A percentile compares a stretch with the other conserved stretches of the same genome.
Conservation (phyloP, 1,140 invertebrate species). For the Lepidurus apus region DNA sequence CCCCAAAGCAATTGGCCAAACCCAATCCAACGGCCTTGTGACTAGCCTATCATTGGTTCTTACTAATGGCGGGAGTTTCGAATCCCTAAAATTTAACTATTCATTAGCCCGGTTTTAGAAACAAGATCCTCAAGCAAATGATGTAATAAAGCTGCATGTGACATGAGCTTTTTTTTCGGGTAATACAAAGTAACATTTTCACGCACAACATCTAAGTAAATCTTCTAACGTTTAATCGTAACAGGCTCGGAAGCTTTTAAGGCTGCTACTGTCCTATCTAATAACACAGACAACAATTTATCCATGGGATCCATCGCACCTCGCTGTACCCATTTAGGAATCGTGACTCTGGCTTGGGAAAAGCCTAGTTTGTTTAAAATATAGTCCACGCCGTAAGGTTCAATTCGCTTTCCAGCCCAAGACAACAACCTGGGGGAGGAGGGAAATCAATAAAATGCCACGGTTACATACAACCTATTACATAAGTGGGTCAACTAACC, state of each 20-base stretch:
- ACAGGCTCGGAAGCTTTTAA: slow-evolving; percentile 25
- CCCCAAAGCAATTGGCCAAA: slow-evolving; percentile 6
- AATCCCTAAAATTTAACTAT: not conserved
- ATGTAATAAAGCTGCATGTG: too few relatives aligned
- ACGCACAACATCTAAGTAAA: not conserved
- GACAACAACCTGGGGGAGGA: slow-evolving; percentile 64
- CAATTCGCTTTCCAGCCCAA: slow-evolving; percentile 94
- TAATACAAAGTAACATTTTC: too few relatives aligned
- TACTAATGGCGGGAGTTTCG: not conserved
- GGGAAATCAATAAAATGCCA: slow-evolving; percentile 30
- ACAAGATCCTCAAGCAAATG: not conserved
- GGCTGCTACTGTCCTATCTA: slow-evolving; percentile 45
- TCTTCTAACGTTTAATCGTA: not conserved
- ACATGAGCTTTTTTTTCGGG: too few relatives aligned
- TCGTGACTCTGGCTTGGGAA: slow-evolving; percentile 91
- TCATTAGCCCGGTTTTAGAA: not conserved
- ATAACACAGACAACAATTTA: slow-evolving; percentile 58
- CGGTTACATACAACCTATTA: slow-evolving; percentile 39
- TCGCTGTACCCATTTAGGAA: slow-evolving; percentile 98
- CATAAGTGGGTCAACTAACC: slow-evolving; percentile 51
- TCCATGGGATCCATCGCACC: slow-evolving; percentile 95
- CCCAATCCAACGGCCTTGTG: not conserved
- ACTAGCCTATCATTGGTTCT: not conserved
- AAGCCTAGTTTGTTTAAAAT: slow-evolving; percentile 95
- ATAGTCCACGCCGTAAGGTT: slow-evolving; percentile 95